Base-by-base conservation (phyloP, 2,113 vertebrate species). In the Centropus unirufus region DNA sequence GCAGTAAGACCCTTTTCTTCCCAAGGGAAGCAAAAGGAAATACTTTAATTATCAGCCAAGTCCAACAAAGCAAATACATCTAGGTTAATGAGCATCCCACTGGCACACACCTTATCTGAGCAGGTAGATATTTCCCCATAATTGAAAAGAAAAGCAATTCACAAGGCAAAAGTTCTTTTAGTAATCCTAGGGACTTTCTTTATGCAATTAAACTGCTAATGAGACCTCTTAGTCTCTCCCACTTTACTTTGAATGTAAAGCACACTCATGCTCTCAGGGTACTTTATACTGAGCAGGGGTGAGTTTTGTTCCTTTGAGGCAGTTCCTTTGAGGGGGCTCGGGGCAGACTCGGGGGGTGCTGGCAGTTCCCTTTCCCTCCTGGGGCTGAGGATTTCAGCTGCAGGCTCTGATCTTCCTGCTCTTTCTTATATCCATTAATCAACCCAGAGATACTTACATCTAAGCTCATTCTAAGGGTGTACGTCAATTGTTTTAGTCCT, bases 81-180 rank as follows among this genome's bases (percentile, higher is more conserved):
- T 40, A 72, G 77, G 80, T 93, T 94, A 96, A 94, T 91, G 91
- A 96, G 44, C 83, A 82, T 87, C 89, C 77, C 77, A 40, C 44
- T 62, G 67, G 62, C 11, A 8, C 12, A 12, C 8, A 52, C 82
- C 79, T 93, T 69, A 88, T 54, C 78, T 62, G 55, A 86, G 55
- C 58, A 83, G 92, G 90, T 80, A 85, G 67, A 26, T 57, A 51
- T 80, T 90, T 87, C 47, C 51, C 27, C 1, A 3, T 83, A 77
- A 94, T 80, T 88, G 82, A 94, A 85, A 84, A 82, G 49, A 72
- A 88, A 85, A 90, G 55, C 40, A 73, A 14, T 77, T 93, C 54
- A 58, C 19, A 9, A 27, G 24, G 46, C 32, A 83, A 52, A 91
- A 80, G 27, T 77, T 54, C 34, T 72, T 74, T 20, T 5, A 46